These are phyloP conservation scores for Drosophila heteroneura DNA, from an alignment of 2,888 invertebrate species.

Conservation along the genomic window DNA sequence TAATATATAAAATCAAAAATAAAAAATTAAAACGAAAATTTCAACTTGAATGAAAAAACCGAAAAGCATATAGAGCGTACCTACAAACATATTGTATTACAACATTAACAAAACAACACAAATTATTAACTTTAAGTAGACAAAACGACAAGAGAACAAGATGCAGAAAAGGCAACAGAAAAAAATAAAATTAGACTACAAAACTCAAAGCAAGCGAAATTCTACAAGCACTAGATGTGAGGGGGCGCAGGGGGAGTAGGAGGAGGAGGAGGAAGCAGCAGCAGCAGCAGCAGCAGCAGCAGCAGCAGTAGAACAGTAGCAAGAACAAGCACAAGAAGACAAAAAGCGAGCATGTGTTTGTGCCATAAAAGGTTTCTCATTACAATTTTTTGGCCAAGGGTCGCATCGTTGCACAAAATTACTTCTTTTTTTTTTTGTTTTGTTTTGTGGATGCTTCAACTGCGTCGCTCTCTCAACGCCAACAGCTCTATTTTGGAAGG, in stretches of 20 bases:
- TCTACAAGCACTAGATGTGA: conserved; percentile 18
- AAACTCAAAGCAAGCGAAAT: conserved; percentile 59
- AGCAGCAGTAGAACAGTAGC: conserved; percentile 6
- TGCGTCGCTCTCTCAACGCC: conserved; percentile 54
- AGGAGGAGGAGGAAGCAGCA: not conserved
- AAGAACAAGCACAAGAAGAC: conserved; percentile 42
- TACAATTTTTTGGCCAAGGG: conserved; percentile 78
- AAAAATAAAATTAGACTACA: conserved; percentile 75
- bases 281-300: conserved; percentile 4
- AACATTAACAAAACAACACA: conserved; percentile 59
- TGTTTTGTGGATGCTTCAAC: conserved; percentile 32
- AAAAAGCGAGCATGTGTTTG: conserved; percentile 76
- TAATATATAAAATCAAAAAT: conserved; percentile 12
- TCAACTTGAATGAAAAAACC: conserved; percentile 30
- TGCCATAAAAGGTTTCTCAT: conserved; percentile 78
- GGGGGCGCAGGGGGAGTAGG: not conserved
- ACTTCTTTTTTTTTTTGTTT: conserved; percentile 53
- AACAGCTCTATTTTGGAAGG: conserved; percentile 41
- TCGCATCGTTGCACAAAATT: conserved; percentile 79
- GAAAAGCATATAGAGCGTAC: conserved; percentile 65
- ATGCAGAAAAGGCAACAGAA: conserved; percentile 56
- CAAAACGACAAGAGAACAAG: conserved; percentile 40
- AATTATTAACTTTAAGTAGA: conserved; percentile 77
- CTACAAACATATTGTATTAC: conserved; percentile 76
- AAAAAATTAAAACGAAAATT: conserved; percentile 22